phyloP scores from a whole-genome alignment of 2,113 vertebrate species.

The Grus americana region DNA sequence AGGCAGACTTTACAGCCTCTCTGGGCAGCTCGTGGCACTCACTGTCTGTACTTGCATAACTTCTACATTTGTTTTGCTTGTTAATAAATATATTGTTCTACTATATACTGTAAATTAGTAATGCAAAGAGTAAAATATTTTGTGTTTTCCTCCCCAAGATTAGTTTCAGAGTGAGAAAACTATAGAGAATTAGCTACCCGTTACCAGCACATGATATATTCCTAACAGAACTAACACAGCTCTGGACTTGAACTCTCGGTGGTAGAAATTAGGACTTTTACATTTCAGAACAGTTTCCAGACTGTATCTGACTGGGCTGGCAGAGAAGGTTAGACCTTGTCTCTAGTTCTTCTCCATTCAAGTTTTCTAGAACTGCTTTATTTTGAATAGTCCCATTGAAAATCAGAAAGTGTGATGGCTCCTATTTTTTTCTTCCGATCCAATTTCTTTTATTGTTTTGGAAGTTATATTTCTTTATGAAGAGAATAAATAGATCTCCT shows the following conservation, averaged over 20 bases:
- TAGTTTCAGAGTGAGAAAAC: neutral
- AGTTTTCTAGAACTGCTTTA: neutral
- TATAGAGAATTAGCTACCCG: neutral
- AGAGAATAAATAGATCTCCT: neutral
- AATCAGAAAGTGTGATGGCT: neutral
- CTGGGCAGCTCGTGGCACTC: neutral
- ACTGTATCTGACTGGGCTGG: neutral
- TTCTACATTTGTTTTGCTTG: neutral
- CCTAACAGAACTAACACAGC: neutral
- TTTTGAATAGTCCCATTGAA: neutral
- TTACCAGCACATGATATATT: neutral
- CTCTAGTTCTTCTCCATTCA: neutral
- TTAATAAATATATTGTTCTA: neutral
- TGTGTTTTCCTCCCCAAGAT: neutral
- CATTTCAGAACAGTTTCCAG: neutral
- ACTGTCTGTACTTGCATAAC: neutral
- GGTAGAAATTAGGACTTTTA: neutral
- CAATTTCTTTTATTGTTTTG: neutral
- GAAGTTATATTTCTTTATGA: neutral
- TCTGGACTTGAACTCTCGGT: neutral
- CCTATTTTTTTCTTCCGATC: neutral
- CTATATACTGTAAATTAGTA: neutral
- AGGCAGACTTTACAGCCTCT: neutral
- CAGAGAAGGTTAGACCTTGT: neutral
- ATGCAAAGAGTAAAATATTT: neutral